phyloP scores from a whole-genome alignment of 2,888 invertebrate genomes.

The Lasioglossum morio region DNA sequence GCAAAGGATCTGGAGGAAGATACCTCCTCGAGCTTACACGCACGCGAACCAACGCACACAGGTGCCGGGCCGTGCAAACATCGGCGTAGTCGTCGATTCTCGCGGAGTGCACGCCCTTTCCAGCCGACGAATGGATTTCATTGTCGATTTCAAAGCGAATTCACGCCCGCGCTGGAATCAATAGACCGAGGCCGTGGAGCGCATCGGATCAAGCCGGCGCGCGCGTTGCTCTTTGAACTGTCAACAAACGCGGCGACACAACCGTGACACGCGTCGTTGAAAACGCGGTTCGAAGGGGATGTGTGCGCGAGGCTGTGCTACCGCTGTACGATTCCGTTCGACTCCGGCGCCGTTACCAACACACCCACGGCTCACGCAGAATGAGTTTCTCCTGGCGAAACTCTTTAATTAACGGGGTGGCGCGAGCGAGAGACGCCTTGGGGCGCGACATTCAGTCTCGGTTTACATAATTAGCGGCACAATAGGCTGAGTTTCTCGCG shows the following conservation, averaged over 20 bases:
- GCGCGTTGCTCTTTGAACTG: constrained; percentile 60
- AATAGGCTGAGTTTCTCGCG: constrained; percentile 2
- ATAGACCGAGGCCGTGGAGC: constrained; percentile 46
- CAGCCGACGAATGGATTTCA: constrained; percentile 59
- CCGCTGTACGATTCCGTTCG: not conserved
- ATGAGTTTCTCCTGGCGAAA: not conserved
- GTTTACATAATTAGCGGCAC: constrained; percentile 34
- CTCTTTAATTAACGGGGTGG: constrained; percentile 16
- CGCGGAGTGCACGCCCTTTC: constrained; percentile 36
- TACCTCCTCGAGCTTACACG: not conserved
- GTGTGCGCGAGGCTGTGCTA: not conserved
- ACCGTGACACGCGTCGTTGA: constrained; percentile 35
- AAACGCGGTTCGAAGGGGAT: not conserved
- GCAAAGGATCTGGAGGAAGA: not conserved
- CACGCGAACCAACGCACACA: not conserved
- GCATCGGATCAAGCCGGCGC: constrained; percentile 51
- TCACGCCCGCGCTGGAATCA: constrained; percentile 60
- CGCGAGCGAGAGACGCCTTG: not conserved
- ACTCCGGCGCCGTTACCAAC: not conserved
- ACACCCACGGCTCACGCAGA: not conserved
- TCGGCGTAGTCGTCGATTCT: constrained; percentile 20
- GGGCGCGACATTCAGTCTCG: constrained; percentile 1
- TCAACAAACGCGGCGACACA: constrained; percentile 56
- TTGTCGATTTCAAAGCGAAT: constrained; percentile 69
- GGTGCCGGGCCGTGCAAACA: not conserved